Evolutionary conservation across 2,888 invertebrate species (phyloP), one percentile per base, ranked within the genome.

Genomic region (Apotomis capreana): DNA sequence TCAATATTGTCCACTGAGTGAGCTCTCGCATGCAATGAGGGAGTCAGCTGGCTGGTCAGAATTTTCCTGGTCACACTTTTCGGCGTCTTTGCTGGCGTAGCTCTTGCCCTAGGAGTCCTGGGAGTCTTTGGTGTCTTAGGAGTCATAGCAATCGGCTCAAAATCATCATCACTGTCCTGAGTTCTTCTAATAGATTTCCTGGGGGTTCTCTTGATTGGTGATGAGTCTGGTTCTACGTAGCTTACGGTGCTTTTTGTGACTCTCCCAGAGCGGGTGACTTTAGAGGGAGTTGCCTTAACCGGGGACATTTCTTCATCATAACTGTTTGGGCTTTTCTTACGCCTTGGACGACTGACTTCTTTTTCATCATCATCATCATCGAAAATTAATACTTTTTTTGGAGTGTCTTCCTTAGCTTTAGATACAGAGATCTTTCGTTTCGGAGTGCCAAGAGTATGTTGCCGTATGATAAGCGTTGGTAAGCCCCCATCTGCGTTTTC

Each of bases 401-500:
- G 89, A 15, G 91, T 90, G n/a, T 84, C 84, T 10, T 87, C 82
- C 77, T 63, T 82, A 2, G 76, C 73, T 83, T 84, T 89, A 8
- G 81, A 77, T 69, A 84, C 69, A 15, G 89, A 85, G 6, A 83
- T 84, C 74, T 88, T 90, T 69, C 89, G 76, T 76, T 90, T 91
- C 12, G 92, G 91, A 68, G 91, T 91, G 0, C 82, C 77, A 0
- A 87, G 79, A 51, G 80, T 78, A 80, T 89, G 84, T 65, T 90
- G 85, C 68, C 88, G 86, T 63, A 92, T 92, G 5, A 92, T 88
- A 8, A 93, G 78, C 8, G 90, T 92, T 13, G 92, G 92, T 3
- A 93, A 74, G 51, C 93, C 92, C 26, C 91, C 90, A 79, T 91
- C 91, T 6, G 91, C 91, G 71, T 87, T 90, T 76, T 91, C 91